Base-by-base conservation (phyloP, 35 echinoderm and acorn worm species). In the Anneissia japonica region DNA sequence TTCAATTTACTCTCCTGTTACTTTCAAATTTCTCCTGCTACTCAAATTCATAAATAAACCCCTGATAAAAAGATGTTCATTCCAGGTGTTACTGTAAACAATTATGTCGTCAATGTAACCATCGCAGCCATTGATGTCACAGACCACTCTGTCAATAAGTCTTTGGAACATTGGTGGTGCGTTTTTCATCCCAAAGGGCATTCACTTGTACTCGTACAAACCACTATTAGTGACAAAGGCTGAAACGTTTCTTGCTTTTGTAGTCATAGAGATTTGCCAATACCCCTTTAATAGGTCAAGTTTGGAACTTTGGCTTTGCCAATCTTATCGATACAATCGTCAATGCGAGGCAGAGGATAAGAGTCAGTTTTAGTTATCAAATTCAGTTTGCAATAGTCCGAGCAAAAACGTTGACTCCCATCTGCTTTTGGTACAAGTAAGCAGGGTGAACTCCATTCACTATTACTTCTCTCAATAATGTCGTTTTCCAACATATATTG, bases 181-280 rank as follows among this genome's bases (percentile, higher is more conserved):
- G 84, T 96, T 96, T 33, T 83, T 76, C 86, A 96, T 83, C 6
- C 82, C 90, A 81, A 97, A 97, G 11, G 94, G 89, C 86, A 95
- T 88, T 32, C 88, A 86, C 31, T 77, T 81, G 40, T 84, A 91
- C 26, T 88, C 76, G 39, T 37, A 95, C 13, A 89, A 37, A 0
- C 82, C 86, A 0, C 86, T 46, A 34, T 81, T 82, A 30, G 93
- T 95, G 23, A 46, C 55, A 38, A 95, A 91, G 23, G 82, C 82
- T 13, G 40, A 55, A 23, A 64, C 29, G 16, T 84, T 26, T 23
- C 31, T 56, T 3, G 4, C 82, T 16, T 7, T 13, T 21, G 35
- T 32, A 29, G 64, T 56, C 1, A 85, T 21, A 34, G 86, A 46
- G 29, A 80, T 51, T 72, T 87, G 38, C 76, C 86, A 80, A 46